Base-by-base conservation (phyloP, 2,797 vertebrate species). In the Peromyscus aztecus region DNA sequence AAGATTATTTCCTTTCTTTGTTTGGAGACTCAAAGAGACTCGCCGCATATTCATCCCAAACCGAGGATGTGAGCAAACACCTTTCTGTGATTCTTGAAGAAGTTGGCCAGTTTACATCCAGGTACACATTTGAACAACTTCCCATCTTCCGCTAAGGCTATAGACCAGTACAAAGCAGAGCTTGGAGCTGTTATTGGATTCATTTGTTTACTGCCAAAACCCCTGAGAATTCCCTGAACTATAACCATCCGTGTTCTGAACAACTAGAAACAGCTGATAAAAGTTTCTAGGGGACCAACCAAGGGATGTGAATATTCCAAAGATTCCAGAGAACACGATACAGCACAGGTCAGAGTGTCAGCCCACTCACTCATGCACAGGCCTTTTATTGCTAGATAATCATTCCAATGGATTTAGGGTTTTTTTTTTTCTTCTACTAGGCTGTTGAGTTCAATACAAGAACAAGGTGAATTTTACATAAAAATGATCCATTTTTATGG, bases 1-100 rank as follows among this genome's bases (percentile, higher is more conserved):
- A 98, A 5, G 97, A 97, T 67, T n/a, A 34, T 52, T 98, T 98
- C 86, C 96, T 73, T 4, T 91, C 95, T 93, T 94, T 98, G 76
- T 97, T 98, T 90, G 49, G 80, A 83, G 90, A 94, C 16, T 77
- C 97, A 29, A 75, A 89, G 55, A 98, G 83, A 81, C 3, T 29
- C 67, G 0, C 0, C 2, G 0, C 46, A 55, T 67, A 2, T 6
- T 63, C 94, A 31, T 17, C 5, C 46, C n/a, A 6, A 0, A 0
- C 4, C 0, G 52, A 90, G 29, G 97, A 88, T 52, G 61, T 17
- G 24, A 84, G 52, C 93, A 97, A 46, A 71, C 88, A 92, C 29
- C 2, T 4, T 24, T 93, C 91, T 76, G 34, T 93, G 80, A 59
- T 94, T n/a, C 95, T 97, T 49, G 96, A 98, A 82, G 96, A 98